These are phyloP conservation scores for Mastomys natalensis DNA, from an alignment of 2,113 vertebrate species.

Conservation along the genomic window DNA sequence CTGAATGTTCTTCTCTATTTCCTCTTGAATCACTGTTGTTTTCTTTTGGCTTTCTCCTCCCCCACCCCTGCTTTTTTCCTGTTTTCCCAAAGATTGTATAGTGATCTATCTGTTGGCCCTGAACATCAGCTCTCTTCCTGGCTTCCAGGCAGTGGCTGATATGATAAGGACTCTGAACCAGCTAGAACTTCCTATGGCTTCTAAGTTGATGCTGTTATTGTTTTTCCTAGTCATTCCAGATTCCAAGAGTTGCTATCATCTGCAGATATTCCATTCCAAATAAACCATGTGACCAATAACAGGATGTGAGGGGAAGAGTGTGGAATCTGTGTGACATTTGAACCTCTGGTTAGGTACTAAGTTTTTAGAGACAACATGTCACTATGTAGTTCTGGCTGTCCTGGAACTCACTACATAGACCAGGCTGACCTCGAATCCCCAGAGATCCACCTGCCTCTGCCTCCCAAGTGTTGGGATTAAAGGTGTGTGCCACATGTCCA, in stretches of 20 bases:
- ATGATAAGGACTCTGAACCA: background rate
- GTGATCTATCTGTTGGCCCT: background rate
- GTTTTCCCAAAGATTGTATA: conserved; percentile 51
- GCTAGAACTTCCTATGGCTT: conserved; percentile 5
- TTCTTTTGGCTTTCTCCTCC: background rate
- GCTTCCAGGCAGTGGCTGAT: conserved; percentile 13
- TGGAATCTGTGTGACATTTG: background rate
- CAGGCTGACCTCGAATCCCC: background rate
- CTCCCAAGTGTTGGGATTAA: background rate
- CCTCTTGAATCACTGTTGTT: background rate
- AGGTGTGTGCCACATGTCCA: background rate
- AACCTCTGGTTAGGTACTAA: conserved; percentile 42
- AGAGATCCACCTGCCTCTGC: background rate
- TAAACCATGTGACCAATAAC: background rate
- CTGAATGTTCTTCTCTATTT: background rate
- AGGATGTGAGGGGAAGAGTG: background rate
- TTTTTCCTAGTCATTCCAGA: background rate
- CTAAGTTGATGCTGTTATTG: conserved; percentile 7
- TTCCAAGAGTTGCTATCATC: background rate
- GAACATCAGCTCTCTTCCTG: conserved; percentile 45
- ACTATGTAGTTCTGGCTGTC: background rate
- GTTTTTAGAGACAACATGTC: background rate
- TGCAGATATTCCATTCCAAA: background rate
- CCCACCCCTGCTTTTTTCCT: background rate
- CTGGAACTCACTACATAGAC: background rate